Evolutionary conservation across 2,113 vertebrate genomes (phyloP).

Genomic region (Delphinapterus leucas): DNA sequence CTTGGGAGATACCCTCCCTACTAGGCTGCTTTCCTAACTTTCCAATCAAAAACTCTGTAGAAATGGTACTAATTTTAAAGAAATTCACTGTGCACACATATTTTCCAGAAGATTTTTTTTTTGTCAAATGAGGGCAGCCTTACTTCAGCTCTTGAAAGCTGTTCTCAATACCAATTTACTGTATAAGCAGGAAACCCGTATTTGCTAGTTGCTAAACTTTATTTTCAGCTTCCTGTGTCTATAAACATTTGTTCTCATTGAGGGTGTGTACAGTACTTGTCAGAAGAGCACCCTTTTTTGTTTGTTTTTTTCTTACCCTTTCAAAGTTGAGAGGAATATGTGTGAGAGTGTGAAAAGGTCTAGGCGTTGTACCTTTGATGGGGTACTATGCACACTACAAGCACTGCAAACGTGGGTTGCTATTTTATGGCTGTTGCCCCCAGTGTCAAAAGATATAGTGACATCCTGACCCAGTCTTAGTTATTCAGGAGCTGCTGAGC

Average conservation of each 20-base stretch:
- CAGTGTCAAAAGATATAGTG: neutral
- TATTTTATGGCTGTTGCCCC: neutral
- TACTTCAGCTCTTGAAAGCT: slow-evolving; percentile 18
- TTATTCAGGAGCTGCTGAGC: neutral
- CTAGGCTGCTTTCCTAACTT: neutral
- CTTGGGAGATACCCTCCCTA: neutral
- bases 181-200: neutral
- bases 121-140: neutral
- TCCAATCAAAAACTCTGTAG: neutral
- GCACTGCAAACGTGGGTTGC: neutral
- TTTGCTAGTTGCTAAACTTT: slow-evolving; percentile 55
- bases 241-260: slow-evolving; percentile 56
- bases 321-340: slow-evolving; percentile 39
- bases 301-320: neutral
- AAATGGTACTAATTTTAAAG: neutral
- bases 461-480: neutral
- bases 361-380: neutral
- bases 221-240: slow-evolving; percentile 32
- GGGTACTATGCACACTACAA: slow-evolving; percentile 15
- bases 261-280: slow-evolving; percentile 18
- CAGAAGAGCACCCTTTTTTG: slow-evolving; percentile 27
- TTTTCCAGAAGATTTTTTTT: slow-evolving; percentile 20
- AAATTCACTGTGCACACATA: neutral
- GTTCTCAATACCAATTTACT: neutral
- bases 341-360: slow-evolving; percentile 53